A percentile compares a stretch with the other conserved stretches of the same genome.
phyloP scores from a whole-genome alignment of 2,113 vertebrate genomes.

The Cheilinus undulatus region DNA sequence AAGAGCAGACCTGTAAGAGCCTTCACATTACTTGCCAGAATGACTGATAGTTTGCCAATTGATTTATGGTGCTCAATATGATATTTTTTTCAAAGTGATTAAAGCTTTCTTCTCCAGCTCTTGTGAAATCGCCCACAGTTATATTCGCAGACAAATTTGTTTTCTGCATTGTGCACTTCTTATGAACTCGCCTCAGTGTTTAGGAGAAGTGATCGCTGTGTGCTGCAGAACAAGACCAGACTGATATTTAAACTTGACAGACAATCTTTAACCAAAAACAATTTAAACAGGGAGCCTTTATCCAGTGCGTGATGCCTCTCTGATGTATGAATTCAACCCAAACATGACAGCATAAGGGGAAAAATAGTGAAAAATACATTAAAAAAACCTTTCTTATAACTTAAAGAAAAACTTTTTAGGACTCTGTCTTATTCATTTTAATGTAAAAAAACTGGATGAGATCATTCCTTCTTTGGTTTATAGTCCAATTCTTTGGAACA shows the following conservation, averaged over 20 bases:
- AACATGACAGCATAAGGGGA: neutral
- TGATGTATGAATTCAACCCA: slow-evolving; percentile 11
- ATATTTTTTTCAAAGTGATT: slow-evolving; percentile 68
- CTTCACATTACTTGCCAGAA: slow-evolving; percentile 49
- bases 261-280: slow-evolving; percentile 61
- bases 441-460: no score
- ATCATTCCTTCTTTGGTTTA: no score
- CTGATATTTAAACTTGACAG: slow-evolving; percentile 66
- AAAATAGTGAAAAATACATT: neutral
- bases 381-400: neutral
- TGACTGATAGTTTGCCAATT: slow-evolving; percentile 65
- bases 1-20: slow-evolving; percentile 63
- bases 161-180: slow-evolving; percentile 52
- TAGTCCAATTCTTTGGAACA: no score
- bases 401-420: no score
- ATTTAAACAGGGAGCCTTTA: slow-evolving; percentile 25
- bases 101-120: slow-evolving; percentile 59
- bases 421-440: no score
- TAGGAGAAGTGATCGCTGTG: slow-evolving; percentile 29
- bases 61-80: slow-evolving; percentile 71
- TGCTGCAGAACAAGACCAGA: slow-evolving; percentile 53
- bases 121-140: slow-evolving; percentile 60
- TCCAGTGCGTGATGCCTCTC: slow-evolving; percentile 7
- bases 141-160: slow-evolving; percentile 46
- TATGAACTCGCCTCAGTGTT: slow-evolving; percentile 56